Conservation (phyloP, 2,113 vertebrate species). For the Scytalopus superciliaris region DNA sequence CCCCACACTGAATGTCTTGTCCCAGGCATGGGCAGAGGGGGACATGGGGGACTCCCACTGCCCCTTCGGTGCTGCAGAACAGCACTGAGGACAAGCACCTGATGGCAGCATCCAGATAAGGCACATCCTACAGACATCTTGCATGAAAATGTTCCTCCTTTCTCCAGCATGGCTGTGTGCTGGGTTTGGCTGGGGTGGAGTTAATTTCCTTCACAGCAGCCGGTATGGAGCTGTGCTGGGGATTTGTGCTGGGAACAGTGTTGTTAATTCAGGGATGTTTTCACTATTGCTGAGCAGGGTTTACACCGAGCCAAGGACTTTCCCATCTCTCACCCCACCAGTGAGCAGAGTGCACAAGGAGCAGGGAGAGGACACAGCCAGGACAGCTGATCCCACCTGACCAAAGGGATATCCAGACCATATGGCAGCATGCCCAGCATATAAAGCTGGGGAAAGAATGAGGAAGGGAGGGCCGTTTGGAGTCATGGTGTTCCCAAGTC, state of each 20-base stretch:
- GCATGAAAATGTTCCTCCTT: not conserved
- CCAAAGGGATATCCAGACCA: not conserved
- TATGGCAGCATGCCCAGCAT: not conserved
- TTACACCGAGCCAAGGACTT: not conserved
- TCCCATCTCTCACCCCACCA: not conserved
- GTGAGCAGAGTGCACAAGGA: not conserved
- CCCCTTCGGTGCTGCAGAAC: not conserved
- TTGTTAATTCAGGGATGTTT: not conserved
- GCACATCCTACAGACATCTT: not conserved
- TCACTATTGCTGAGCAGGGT: not conserved
- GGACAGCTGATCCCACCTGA: not conserved
- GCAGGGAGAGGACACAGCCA: not conserved
- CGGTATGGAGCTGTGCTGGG: not conserved
- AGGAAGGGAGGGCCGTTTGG: not conserved
- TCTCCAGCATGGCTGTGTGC: not conserved
- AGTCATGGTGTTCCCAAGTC: not conserved
- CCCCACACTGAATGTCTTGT: accelerated
- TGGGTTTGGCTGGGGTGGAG: not conserved
- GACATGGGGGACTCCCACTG: not conserved
- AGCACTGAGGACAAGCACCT: not conserved
- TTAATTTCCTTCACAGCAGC: not conserved
- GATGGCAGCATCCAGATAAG: not conserved
- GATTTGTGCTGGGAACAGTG: not conserved
- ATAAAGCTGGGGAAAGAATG: not conserved
- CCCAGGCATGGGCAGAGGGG: not conserved